Evolutionary conservation across 2,113 vertebrate species (phyloP), one percentile per base, ranked within the genome.

Genomic region (Protomyctophum bolini): DNA sequence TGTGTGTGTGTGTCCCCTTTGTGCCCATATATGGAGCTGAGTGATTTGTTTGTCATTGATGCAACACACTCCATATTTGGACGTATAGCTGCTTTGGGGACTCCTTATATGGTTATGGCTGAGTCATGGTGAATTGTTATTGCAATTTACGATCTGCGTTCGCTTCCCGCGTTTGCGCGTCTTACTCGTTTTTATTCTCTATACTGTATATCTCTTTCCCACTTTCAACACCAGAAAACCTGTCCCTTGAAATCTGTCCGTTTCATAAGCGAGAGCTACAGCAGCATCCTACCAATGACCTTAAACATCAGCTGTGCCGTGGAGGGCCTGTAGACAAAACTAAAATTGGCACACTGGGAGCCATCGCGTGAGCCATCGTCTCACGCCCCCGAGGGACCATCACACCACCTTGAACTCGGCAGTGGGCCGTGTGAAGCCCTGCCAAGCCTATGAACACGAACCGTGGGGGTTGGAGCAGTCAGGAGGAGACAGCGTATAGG

Each of bases 361-460:
- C 21, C 21, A 21, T 21, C 21, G 21, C 73, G 45, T 68, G 65
- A 74, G 71, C 76, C 85, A 73, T 86, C 77, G 85, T 85, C 60
- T 47, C 45, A 8, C 52, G 85, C 87, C 79, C 79, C 89, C n/a
- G 2, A 52, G 66, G 88, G 71, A 57, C 51, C 68, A 52, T 59
- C 61, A 65, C 86, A 84, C 70, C 81, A 89, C 92, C 90, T 87
- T 90, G 83, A 88, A 88, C 83, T 62, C 69, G 21, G 64, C 56
- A 62, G 58, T 65, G 58, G 72, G 68, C 58, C 46, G 79, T 90
- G 82, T 92, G 89, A 93, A 90, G 87, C 68, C 50, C 48, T 80
- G 91, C 92, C 92, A 93, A 89, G 88, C 75, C 83, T 90, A 47
- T 82, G 87, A 92, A 92, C 91, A 90, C 87, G 87, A 92, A 84